Conservation (phyloP, 2,113 vertebrate species). For the Crypturellus undulatus region DNA sequence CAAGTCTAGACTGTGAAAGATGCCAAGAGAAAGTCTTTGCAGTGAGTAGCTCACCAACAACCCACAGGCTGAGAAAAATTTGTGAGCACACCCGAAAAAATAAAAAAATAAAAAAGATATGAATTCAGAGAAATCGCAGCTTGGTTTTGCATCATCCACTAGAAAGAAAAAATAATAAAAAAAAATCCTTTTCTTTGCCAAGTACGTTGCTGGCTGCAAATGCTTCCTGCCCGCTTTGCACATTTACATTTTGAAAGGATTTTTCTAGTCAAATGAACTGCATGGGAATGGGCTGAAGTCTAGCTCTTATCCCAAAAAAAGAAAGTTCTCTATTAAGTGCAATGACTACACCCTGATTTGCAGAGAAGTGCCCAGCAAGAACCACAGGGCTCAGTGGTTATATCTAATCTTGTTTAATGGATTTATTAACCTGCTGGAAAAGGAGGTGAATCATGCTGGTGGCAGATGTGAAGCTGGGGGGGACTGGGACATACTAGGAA, state of each 20-base stretch:
- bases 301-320: neutral
- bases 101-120: neutral
- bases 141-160: constrained; percentile 52
- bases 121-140: constrained; percentile 32
- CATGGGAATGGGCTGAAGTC: neutral
- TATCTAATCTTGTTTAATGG: neutral
- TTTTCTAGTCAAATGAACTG: neutral
- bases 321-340: neutral
- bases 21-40: neutral
- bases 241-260: constrained; percentile 10
- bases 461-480: neutral
- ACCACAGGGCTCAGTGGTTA: neutral
- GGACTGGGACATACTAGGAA: neutral
- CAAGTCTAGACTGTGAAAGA: neutral
- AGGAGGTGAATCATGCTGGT: neutral
- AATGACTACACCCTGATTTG: neutral
- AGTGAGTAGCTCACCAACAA: neutral
- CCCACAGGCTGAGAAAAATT: fast-evolving
- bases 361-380: neutral
- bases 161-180: neutral
- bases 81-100: neutral
- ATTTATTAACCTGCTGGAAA: neutral
- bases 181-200: neutral
- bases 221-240: constrained; percentile 13
- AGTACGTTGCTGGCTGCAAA: constrained; percentile 43